Evolutionary conservation across 2,113 vertebrate species (phyloP).

Genomic region (Pygoscelis adeliae): DNA sequence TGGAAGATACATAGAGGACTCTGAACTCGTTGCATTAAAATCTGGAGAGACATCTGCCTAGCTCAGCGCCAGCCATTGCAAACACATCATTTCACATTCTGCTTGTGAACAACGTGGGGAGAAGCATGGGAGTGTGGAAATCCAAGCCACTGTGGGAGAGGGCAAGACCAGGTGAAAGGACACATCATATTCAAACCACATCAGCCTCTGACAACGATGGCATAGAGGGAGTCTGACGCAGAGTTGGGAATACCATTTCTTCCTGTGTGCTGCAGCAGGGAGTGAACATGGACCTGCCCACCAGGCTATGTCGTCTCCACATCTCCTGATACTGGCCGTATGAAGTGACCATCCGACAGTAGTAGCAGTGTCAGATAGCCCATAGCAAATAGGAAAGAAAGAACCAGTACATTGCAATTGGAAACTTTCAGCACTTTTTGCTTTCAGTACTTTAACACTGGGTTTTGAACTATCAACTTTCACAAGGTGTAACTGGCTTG

Average conservation of each 20-base stretch:
- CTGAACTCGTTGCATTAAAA: slow-evolving; percentile 85
- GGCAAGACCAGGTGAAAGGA: not conserved
- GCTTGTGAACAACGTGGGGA: not conserved
- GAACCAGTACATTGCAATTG: not conserved
- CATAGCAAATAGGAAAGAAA: slow-evolving; percentile 68
- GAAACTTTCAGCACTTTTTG: not conserved
- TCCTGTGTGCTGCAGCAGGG: slow-evolving; percentile 23
- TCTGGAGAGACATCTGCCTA: slow-evolving; percentile 84
- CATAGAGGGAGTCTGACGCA: not conserved
- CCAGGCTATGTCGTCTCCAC: slow-evolving; percentile 52
- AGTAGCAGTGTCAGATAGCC: not conserved
- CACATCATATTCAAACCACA: not conserved
- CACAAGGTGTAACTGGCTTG: slow-evolving; percentile 20
- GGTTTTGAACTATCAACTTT: slow-evolving; percentile 36
- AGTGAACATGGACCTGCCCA: slow-evolving; percentile 31
- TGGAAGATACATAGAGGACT: slow-evolving; percentile 78
- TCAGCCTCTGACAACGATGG: not conserved
- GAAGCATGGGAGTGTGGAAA: not conserved
- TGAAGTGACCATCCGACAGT: not conserved
- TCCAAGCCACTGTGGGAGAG: not conserved
- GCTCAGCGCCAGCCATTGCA: slow-evolving; percentile 5
- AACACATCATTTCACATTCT: not conserved
- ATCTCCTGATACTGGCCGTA: not conserved
- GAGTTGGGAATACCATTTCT: slow-evolving; percentile 18
- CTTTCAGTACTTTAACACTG: slow-evolving; percentile 43